These are phyloP conservation scores for Galerucella calmariensis DNA, from an alignment of 2,888 invertebrate genomes.

Conservation along the genomic window DNA sequence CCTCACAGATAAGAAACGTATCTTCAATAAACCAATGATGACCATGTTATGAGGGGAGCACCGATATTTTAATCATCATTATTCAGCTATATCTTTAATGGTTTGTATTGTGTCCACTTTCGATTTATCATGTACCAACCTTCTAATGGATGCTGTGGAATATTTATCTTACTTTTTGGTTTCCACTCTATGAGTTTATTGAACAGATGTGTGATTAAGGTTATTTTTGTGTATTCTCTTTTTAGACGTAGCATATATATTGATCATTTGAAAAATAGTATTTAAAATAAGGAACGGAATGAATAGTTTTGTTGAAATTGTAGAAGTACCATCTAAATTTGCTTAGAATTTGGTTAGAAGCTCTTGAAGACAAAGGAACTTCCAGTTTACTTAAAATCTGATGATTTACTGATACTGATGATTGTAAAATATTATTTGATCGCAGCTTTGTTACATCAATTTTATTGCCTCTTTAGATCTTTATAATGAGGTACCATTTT, in stretches of 20 bases:
- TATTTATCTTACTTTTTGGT: slow-evolving; percentile 56
- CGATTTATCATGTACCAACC: slow-evolving; percentile 59
- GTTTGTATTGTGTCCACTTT: slow-evolving; percentile 64
- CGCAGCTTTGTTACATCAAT: too few relatives aligned
- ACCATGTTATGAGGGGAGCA: slow-evolving; percentile 58
- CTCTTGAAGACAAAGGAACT: too few relatives aligned
- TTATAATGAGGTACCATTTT: too few relatives aligned
- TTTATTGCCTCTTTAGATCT: too few relatives aligned
- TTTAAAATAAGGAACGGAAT: neutral
- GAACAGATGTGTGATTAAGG: slow-evolving; percentile 41
- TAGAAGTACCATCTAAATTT: too few relatives aligned
- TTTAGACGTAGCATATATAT: neutral
- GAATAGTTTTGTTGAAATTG: slow-evolving; percentile 2
- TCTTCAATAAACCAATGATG: slow-evolving; percentile 59
- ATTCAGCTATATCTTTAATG: slow-evolving; percentile 63
- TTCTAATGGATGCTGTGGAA: slow-evolving; percentile 60
- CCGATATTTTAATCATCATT: slow-evolving; percentile 64
- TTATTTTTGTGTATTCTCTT: slow-evolving; percentile 8
- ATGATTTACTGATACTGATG: too few relatives aligned
- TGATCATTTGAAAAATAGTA: neutral
- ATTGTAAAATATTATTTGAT: too few relatives aligned
- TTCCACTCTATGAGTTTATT: slow-evolving; percentile 50
- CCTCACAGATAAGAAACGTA: slow-evolving; percentile 53
- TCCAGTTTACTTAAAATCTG: too few relatives aligned
- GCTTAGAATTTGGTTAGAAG: too few relatives aligned